These are phyloP conservation scores for Propsilocerus akamusi DNA, from an alignment of 1,140 invertebrate genomes.

Conservation along the genomic window DNA sequence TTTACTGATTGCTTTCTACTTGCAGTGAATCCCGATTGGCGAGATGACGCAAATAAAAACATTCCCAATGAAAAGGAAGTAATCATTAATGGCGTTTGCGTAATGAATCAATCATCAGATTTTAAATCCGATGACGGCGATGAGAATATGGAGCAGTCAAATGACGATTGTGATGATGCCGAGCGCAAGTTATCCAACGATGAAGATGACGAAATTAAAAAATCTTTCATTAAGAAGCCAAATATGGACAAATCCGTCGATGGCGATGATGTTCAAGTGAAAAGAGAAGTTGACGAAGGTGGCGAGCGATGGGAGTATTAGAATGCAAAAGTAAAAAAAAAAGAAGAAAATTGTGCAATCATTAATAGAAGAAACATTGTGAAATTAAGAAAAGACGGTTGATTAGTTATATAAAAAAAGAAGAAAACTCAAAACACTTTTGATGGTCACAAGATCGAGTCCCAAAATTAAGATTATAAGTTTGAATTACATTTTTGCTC, in stretches of 20 bases:
- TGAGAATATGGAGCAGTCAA: not conserved
- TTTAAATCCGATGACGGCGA: constrained; percentile 6
- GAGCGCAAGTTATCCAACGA: not conserved
- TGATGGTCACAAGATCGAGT: too few species aligned
- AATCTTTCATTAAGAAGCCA: not conserved
- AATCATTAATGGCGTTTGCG: constrained; percentile 81
- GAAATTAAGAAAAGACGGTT: too few species aligned
- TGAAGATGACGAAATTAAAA: not conserved
- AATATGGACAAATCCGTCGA: not conserved
- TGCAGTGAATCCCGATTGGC: not conserved
- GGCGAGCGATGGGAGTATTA: not conserved
- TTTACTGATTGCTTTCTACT: not conserved
- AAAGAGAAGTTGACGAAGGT: not conserved
- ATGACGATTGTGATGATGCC: not conserved
- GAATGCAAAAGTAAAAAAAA: too few species aligned
- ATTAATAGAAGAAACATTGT: too few species aligned
- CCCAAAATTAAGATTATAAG: too few species aligned
- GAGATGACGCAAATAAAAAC: constrained; percentile 16
- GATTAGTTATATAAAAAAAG: too few species aligned
- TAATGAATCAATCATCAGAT: constrained; percentile 41
- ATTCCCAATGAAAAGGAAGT: constrained; percentile 45
- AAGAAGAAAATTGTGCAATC: too few species aligned
- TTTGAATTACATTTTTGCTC: too few species aligned
- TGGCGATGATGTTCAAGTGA: not conserved
- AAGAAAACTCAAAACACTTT: too few species aligned